Percentiles rank a stretch among this genome's conserved stretches.
These are phyloP conservation scores for Anastatus disparis DNA, from an alignment of 1,140 invertebrate genomes.

Conservation along the genomic window DNA sequence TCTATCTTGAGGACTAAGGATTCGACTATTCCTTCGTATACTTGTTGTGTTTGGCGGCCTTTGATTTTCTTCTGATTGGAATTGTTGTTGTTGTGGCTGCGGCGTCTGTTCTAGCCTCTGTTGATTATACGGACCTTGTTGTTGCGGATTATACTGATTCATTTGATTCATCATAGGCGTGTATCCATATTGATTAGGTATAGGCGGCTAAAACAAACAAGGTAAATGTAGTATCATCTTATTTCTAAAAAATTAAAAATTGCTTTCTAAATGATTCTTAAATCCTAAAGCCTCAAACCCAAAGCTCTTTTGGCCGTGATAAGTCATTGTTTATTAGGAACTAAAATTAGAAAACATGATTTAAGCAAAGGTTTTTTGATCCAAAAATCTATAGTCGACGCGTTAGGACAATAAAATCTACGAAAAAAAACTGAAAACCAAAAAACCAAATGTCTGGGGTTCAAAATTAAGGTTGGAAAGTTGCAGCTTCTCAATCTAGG, in stretches of 20 bases:
- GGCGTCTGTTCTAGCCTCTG: conserved; percentile 44
- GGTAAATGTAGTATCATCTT: not conserved
- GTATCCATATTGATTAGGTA: conserved; percentile 56
- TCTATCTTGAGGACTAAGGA: conserved; percentile 61
- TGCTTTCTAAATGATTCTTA: not conserved
- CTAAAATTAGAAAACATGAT: not conserved
- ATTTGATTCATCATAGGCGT: conserved; percentile 46
- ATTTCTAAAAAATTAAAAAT: no score
- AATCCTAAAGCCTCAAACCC: not conserved
- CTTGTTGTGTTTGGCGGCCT: conserved; percentile 52
- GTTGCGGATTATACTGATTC: conserved; percentile 53
- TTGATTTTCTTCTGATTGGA: conserved; percentile 54
- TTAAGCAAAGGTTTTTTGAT: not conserved
- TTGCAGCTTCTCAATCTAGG: not conserved
- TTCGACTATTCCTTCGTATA: conserved; percentile 62
- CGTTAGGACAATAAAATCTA: not conserved
- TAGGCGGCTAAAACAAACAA: conserved; percentile 46
- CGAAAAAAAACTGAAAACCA: conserved; percentile 2
- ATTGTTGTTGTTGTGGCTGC: conserved; percentile 53
- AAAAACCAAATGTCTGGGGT: not conserved
- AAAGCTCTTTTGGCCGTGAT: conserved; percentile 11
- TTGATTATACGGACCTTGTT: conserved; percentile 39
- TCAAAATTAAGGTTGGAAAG: not conserved
- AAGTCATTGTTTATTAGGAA: not conserved
- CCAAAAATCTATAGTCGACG: not conserved